These are phyloP conservation scores for Stictocephala bisonia DNA, from an alignment of 2,888 invertebrate species.

Conservation along the genomic window DNA sequence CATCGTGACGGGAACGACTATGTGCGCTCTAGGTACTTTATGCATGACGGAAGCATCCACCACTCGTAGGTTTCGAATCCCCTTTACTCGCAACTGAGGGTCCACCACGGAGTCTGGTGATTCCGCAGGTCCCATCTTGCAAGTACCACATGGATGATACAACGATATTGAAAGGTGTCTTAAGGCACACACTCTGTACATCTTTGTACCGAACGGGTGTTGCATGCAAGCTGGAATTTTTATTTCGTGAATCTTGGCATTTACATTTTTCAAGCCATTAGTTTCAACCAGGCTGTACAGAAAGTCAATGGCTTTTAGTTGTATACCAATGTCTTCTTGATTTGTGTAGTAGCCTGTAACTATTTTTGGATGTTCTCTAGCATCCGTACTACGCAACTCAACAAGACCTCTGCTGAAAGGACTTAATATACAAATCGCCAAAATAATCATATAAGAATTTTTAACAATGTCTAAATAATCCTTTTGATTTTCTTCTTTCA, in stretches of 20 bases:
- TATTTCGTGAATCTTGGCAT: slow-evolving; percentile 65
- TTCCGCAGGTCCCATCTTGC: slow-evolving; percentile 72
- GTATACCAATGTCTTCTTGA: slow-evolving; percentile 49
- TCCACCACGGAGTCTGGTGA: slow-evolving; percentile 67
- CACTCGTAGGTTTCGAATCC: slow-evolving; percentile 68
- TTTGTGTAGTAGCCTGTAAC: slow-evolving; percentile 54
- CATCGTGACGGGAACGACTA: slow-evolving; percentile 69
- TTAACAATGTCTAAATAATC: slow-evolving; percentile 68
- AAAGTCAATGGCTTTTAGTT: slow-evolving; percentile 55
- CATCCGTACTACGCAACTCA: slow-evolving; percentile 51
- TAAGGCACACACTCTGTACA: slow-evolving; percentile 72
- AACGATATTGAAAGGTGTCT: slow-evolving; percentile 68
- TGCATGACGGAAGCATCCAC: slow-evolving; percentile 70
- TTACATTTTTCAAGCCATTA: slow-evolving; percentile 55
- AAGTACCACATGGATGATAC: slow-evolving; percentile 78
- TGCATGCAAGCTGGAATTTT: slow-evolving; percentile 69
- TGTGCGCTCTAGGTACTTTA: slow-evolving; percentile 68
- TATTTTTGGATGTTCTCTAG: slow-evolving; percentile 54
- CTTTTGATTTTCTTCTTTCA: slow-evolving; percentile 66
- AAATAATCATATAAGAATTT: slow-evolving; percentile 66
- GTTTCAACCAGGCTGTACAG: slow-evolving; percentile 58
- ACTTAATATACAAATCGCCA: slow-evolving; percentile 56
- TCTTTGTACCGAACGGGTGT: slow-evolving; percentile 39
- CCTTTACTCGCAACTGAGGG: slow-evolving; percentile 67
- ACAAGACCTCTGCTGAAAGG: slow-evolving; percentile 56